Percentiles rank a stretch among this genome's conserved stretches.
Evolutionary conservation across 2,113 vertebrate species (phyloP).

Genomic region (Pogonocichla stellata): DNA sequence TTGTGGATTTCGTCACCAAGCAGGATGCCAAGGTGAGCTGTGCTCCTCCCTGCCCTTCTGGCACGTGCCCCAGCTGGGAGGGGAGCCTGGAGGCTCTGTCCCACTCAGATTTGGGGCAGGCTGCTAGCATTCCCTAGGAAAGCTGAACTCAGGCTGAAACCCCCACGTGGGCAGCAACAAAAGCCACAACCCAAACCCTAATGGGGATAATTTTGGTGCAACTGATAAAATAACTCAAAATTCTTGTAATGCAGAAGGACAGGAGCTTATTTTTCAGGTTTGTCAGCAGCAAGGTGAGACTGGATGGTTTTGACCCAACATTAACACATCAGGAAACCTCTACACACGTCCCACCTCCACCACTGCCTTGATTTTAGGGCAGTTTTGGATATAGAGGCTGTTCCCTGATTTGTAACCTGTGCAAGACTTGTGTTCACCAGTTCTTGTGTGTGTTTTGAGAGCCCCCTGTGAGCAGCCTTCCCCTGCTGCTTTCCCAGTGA

Average conservation of each 20-base stretch:
- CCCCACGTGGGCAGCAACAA: accelerated
- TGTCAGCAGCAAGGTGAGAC: not conserved
- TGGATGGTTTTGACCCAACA: not conserved
- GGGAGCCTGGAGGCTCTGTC: too few species aligned
- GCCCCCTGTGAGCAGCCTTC: not conserved
- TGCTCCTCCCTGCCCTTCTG: too few species aligned
- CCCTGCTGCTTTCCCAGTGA: not conserved
- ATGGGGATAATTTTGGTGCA: not conserved
- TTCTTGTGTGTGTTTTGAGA: not conserved
- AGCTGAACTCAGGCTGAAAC: not conserved
- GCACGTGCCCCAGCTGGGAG: not conserved
- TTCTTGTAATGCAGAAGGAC: not conserved
- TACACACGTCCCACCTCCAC: accelerated
- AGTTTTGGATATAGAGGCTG: not conserved
- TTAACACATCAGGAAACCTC: not conserved
- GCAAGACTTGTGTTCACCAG: accelerated
- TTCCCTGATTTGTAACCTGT: not conserved
- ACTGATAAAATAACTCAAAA: not conserved
- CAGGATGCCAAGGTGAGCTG: constrained; percentile 93
- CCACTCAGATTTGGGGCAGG: not conserved
- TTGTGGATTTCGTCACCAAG: constrained; percentile 95
- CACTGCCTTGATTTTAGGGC: not conserved
- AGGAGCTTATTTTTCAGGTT: not conserved
- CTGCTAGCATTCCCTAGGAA: not conserved
- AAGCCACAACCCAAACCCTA: not conserved